Base-by-base conservation (phyloP, 1,140 invertebrate genomes). In the Alviniconcha marisindica region DNA sequence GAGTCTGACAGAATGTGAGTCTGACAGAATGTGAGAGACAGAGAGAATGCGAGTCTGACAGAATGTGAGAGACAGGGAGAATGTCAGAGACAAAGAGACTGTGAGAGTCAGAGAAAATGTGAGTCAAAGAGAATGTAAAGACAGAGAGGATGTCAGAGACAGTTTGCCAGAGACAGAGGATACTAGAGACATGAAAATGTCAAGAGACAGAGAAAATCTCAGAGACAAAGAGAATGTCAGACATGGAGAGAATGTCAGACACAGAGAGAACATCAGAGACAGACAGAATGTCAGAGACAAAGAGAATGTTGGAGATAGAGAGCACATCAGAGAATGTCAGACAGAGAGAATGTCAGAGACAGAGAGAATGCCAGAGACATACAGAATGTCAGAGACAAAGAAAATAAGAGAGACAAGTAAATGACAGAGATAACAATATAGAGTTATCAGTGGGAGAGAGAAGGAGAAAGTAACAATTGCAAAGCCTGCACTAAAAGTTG, bases 91-190 rank as follows among this genome's bases (percentile, higher is more conserved):
- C 12, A 69, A 12, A 69, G 66, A 69, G 66, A 69, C 7, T 10
- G 66, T 14, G 66, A 31, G 66, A 69, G 66, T 12, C 7, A 69
- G 66, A 69, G n/a, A 69, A n/a, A 28, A n/a, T 12, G 33, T 14
- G 66, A 69, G 66, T 12, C 12, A 69, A n/a, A 69, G 66, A 69
- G 66, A 69, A n/a, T 14, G 66, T n/a, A 69, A 28, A 69, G 66
- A 69, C 12, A 69, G 66, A 69, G 66, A 69, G 66, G n/a, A 14
- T 12, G 66, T 14, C 7, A 31, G 66, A 69, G 66, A 69, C 7
- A 69, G 66, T 14, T 10, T 12, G 66, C 7, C 7, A 69, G 66
- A 69, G 66, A 31, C 7, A 69, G 66, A 69, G 66, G n/a, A n/a
- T 12, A 28, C 7, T 7, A 69, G 66, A 69, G 66, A 69, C 7